Base-by-base conservation (phyloP, 2,113 vertebrate genomes). In the Corythornis vintsioides region DNA sequence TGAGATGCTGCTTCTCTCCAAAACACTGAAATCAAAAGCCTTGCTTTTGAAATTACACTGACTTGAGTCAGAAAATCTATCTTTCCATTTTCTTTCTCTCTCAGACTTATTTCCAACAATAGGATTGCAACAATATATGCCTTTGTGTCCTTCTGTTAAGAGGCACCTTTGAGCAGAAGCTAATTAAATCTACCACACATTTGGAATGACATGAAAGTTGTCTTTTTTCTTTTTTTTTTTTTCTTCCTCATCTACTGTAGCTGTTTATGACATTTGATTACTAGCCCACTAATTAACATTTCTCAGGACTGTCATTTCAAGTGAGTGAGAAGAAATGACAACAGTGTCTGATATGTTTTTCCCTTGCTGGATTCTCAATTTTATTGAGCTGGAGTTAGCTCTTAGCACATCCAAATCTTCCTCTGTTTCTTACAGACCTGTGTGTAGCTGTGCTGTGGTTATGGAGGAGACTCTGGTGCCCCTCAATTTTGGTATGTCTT, bases 191-290 rank as follows among this genome's bases (percentile, higher is more conserved):
- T 61, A 19, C 56, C 38, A 38, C 59, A n/a, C 38, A 7, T 83
- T 86, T 81, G 72, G 33, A 7, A 4, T 92, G 59, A 50, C 76
- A 71, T 77, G 73, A 43, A 66, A 48, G 6, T 11, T n/a, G 0
- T 35, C 61, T 57, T 74, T 57, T 33, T 83, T 52, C 18, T 33
- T 16, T 35, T 29, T 18, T 33, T 83, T 56, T 22, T 42, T 40
- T 31, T 25, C 11, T 8, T 9, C 14, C 25, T 83, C 53, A 63
- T 80, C 26, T 88, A 13, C 19, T 74, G 26, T 82, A 92, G 52
- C 25, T 88, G 33, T 81, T 92, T 74, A 48, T 92, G 84, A 84
- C 88, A 82, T 73, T 67, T 78, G n/a, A 57, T 84, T 95, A 45
- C 29, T 82, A 21, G 50, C 63, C 66, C 38, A 22, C 42, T 78